Evolutionary conservation across 1,140 invertebrate species (phyloP), one percentile per base, ranked within the genome.

Genomic region (Drosophila santomea): DNA sequence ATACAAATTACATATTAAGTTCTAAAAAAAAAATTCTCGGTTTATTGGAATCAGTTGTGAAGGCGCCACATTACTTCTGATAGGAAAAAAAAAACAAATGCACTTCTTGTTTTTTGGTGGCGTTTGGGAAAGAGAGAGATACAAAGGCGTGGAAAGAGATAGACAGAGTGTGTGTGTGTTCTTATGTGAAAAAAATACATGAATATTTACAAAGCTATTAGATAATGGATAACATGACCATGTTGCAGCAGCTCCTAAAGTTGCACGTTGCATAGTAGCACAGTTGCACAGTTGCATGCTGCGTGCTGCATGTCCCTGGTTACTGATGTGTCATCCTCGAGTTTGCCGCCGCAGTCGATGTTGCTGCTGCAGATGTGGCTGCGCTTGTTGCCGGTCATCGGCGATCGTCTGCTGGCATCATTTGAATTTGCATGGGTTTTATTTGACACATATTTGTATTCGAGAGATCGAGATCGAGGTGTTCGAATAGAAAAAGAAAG

Each of bases 301-400:
- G 35, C 55, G 36, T 32, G 55, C 20, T 55, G 28, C 28, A 73
- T 28, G 57, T 38, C 74, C 45, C 39, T 56, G 59, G 20, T 51
- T 76, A 54, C 52, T 78, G 54, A 7, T 58, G 74, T 43, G 72
- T 41, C 54, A 61, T 72, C 69, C 69, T 51, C 23, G 63, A 68
- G 38, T 68, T 43, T 50, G 63, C 47, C 44, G 48, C 50, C 44
- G 54, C 52, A 52, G 39, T n/a, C 44, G 55, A 48, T 20, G 56
- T 38, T 55, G 43, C 8, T 57, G 47, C 20, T 47, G 48, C 59
- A 25, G 23, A 8, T 52, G 43, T 52, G 15, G 60, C 7, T 51
- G 79, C 45, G 17, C 50, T 52, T 32, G 75, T 73, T 57, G 74
- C 56, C 78, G 82, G 81, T 85, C 81, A 85, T 85, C 81, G 81